These are phyloP conservation scores for Rhinolophus sinicus DNA, from an alignment of 2,113 vertebrate genomes.

Conservation along the genomic window DNA sequence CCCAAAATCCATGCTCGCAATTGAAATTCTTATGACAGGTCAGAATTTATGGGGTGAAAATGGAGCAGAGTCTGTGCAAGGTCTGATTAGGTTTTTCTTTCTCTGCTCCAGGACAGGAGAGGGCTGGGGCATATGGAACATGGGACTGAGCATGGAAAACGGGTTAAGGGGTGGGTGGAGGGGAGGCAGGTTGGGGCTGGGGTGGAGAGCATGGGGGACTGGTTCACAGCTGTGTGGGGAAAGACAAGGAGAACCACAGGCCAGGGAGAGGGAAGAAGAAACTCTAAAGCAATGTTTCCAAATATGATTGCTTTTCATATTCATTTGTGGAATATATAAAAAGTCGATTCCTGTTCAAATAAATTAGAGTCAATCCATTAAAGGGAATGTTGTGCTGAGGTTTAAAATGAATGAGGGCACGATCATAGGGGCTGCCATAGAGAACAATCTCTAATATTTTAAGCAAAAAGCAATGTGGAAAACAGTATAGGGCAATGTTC, in stretches of 20 bases:
- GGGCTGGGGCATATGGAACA: neutral
- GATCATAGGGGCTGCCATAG: neutral
- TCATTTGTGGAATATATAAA: neutral
- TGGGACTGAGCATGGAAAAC: neutral
- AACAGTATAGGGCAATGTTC: neutral
- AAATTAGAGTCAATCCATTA: neutral
- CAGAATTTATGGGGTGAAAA: neutral
- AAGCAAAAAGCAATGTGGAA: neutral
- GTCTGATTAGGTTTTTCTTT: neutral
- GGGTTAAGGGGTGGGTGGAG: rapidly evolving
- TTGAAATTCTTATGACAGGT: neutral
- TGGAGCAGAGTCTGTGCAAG: rapidly evolving
- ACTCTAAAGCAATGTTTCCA: neutral
- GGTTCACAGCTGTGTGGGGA: neutral
- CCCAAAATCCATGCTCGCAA: neutral
- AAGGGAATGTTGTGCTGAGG: neutral
- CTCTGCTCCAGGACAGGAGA: neutral
- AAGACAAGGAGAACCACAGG: neutral
- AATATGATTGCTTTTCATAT: neutral
- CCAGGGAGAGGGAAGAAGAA: neutral
- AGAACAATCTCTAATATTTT: neutral
- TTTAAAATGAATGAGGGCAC: neutral
- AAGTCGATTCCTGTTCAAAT: neutral
- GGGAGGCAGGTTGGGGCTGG: neutral
- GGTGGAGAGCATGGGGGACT: neutral